Base-by-base conservation (phyloP, 64 coral and sea anemone species). In the Acropora tenuis region DNA sequence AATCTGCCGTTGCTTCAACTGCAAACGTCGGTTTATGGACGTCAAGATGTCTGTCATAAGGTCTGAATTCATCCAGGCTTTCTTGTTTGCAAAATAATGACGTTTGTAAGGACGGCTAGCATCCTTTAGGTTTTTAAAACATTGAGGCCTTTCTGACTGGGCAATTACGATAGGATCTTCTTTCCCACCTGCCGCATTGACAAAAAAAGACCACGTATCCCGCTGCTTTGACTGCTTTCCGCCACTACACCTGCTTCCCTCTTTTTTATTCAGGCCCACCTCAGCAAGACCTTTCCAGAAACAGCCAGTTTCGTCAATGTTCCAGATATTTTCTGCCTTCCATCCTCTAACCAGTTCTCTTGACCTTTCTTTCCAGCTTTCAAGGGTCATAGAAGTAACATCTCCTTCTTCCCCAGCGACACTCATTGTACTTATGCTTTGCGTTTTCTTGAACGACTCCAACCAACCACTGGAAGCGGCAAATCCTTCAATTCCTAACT, bases 261-360 rank as follows among this genome's bases (percentile, higher is more conserved):
- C 50, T 74, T 87, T 55, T 74, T 87, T 55, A 49, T 73, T 87
- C 45, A 87, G 49, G 84, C 84, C 50, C 30, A 41, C 11, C 45
- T 87, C 84, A 41, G 84, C 67, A 73, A 87, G 68, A 13, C 68
- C 84, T 87, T 57, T 73, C 84, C 84, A 49, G 15, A 87, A 87
- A 16, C 68, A 49, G 49, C 84, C 84, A 50, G 43, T 87, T 73
- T 92, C 90, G 48, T 92, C 69, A 59, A 86, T 86, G 72, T 92
- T 92, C 80, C 90, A 92, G 41, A 86, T 57, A 65, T 86, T 55
- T 55, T 59, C 50, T 63, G 90, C 6, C 58, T 76, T 78, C 79
- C 73, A 86, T 17, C 90, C 90, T 59, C 40, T 46, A 18, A 49
- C 47, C 8, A 86, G 9, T 63, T 92, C 53, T 75, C 69, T 74